Evolutionary conservation across 2,113 vertebrate species (phyloP).

Genomic region (Lamprologus ornatipinnis): DNA sequence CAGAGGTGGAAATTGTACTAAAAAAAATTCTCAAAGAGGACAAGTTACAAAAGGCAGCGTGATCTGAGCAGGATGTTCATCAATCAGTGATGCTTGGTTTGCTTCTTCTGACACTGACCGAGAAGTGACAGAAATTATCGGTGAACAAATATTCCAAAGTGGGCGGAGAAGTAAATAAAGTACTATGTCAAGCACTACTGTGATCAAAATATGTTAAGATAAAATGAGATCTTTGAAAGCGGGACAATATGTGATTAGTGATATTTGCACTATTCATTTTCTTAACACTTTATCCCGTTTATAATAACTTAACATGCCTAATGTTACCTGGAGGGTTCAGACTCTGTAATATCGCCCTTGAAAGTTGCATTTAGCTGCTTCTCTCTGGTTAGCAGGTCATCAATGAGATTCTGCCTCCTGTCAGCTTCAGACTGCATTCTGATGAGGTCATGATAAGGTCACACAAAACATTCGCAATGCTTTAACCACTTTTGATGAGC

Average conservation of each 20-base stretch:
- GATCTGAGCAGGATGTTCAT: not conserved
- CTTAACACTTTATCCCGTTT: not conserved
- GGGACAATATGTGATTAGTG: not conserved
- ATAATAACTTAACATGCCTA: not conserved
- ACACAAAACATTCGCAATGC: not conserved
- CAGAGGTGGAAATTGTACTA: not conserved
- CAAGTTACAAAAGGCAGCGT: not conserved
- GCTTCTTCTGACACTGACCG: not conserved
- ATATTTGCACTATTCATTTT: not conserved
- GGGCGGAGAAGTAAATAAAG: not conserved
- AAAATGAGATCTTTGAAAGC: not conserved
- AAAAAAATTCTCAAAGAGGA: not conserved
- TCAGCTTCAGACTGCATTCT: conserved; percentile 94
- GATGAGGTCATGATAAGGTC: conserved; percentile 33
- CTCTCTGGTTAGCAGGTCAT: conserved; percentile 87
- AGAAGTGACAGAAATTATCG: not conserved
- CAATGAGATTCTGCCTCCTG: conserved; percentile 88
- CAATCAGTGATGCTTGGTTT: not conserved
- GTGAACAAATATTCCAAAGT: not conserved
- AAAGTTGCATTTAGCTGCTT: conserved; percentile 84
- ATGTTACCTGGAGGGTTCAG: conserved; percentile 67
- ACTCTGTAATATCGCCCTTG: conserved; percentile 77
- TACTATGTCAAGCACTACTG: not conserved
- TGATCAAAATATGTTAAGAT: not conserved
- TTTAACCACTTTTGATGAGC: not conserved